These are phyloP conservation scores for Rotaria sp. DNA, from an alignment of 2,888 invertebrate genomes.

Conservation along the genomic window DNA sequence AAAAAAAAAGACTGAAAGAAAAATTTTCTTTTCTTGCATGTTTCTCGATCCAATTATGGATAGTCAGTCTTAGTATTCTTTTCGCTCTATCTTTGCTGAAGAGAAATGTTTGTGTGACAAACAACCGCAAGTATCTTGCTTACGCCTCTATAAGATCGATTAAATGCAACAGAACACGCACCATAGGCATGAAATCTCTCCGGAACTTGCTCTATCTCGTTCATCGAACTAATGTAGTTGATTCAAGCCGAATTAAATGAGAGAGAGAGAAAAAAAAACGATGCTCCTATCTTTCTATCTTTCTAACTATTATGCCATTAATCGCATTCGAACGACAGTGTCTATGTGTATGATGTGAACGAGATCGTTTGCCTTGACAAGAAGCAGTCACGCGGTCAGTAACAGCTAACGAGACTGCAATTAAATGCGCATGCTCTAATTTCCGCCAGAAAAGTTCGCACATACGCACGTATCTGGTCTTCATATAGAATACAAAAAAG, in stretches of 20 bases:
- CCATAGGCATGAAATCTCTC: conserved; percentile 17
- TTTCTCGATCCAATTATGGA: background rate
- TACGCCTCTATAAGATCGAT: conserved; percentile 13
- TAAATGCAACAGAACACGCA: conserved; percentile 24
- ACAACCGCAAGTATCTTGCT: background rate
- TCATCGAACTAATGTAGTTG: conserved; percentile 8
- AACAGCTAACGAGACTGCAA: background rate
- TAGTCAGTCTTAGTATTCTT: background rate
- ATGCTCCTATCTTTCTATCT: background rate
- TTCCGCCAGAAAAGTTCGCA: background rate
- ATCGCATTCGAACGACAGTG: background rate
- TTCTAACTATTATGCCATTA: background rate
- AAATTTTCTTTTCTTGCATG: background rate
- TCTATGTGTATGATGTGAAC: background rate
- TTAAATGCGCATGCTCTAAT: background rate
- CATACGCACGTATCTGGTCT: background rate
- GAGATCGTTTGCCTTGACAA: conserved; percentile 1
- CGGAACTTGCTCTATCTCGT: conserved; percentile 15
- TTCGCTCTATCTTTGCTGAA: background rate
- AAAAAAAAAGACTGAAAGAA: background rate
- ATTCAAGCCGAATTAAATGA: conserved; percentile 13
- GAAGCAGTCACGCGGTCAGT: background rate
- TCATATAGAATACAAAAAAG: background rate
- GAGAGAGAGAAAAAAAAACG: background rate
- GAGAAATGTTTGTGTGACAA: conserved; percentile 19